Percentiles rank a stretch among this genome's conserved stretches.
phyloP scores from a whole-genome alignment of 2,888 invertebrate genomes.

The Apoderus coryli region DNA sequence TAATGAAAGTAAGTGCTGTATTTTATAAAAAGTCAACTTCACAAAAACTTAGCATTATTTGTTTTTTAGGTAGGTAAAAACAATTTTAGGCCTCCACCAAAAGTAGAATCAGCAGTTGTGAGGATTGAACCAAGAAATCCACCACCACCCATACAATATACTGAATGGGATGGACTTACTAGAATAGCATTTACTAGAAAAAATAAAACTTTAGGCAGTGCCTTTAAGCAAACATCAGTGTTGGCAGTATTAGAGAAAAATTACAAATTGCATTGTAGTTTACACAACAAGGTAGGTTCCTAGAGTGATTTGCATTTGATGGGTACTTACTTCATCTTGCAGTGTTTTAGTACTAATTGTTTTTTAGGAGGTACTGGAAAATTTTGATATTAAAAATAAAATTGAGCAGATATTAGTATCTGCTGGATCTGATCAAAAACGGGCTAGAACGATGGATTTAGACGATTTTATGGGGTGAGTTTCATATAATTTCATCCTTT shows the following conservation, averaged over 20 bases:
- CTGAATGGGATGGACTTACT: constrained; percentile 97
- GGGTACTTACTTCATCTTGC: constrained; percentile 2
- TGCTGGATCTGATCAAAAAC: constrained; percentile 53
- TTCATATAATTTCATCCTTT: constrained; percentile 6
- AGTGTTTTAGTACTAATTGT: too few species aligned
- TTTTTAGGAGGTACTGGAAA: constrained; percentile 56
- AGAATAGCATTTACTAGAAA: constrained; percentile 90
- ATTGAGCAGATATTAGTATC: constrained; percentile 58
- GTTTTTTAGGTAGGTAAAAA: constrained; percentile 78
- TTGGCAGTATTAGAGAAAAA: constrained; percentile 79
- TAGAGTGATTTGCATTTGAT: constrained; percentile 6
- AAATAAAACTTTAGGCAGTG: constrained; percentile 87
- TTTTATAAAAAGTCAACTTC: too few species aligned
- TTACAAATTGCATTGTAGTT: constrained; percentile 74
- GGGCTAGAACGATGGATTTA: constrained; percentile 89
- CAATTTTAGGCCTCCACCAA: constrained; percentile 96
- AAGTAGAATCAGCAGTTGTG: constrained; percentile 97
- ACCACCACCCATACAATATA: constrained; percentile 87
- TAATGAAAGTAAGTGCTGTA: constrained; percentile 69
- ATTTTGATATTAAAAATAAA: constrained; percentile 72
- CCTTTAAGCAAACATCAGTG: constrained; percentile 77
- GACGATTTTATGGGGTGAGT: constrained; percentile 80
- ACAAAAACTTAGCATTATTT: background rate
- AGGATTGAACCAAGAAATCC: constrained; percentile 95
- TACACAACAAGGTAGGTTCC: constrained; percentile 66